Base-by-base conservation (phyloP, 2,113 vertebrate genomes). In the Oreochromis spilurus region DNA sequence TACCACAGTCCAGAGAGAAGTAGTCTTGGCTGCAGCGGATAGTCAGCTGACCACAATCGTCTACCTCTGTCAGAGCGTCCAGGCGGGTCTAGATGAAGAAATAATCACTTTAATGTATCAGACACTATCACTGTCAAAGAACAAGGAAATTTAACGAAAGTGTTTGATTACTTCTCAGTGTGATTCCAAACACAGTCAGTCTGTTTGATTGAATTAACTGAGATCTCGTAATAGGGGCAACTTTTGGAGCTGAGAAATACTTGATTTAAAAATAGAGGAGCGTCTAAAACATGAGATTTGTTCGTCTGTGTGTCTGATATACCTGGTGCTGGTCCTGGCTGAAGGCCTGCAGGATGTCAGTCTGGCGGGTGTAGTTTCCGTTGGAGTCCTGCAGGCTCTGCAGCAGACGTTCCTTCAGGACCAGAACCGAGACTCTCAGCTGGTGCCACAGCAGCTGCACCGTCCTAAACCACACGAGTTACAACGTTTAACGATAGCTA, bases 1-100 rank as follows among this genome's bases (percentile, higher is more conserved):
- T 99, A 11, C 99, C 99, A 70, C 99, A 99, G 94, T 99, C 99
- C 87, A 99, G 88, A 19, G 99, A 99, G 92, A 99, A 97, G 92
- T 99, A 99, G 94, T 99, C 98, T 90, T 97, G 97, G 91, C 98
- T 99, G 95, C 99, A 99, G 96, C 98, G 98, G 87, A 99, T 99
- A 8, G 98, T 99, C 94, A 99, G 93, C 93, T 98, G 97, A 84
- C 98, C 98, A n/a, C 97, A 98, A 94, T 98, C 98, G 58, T 99
- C 99, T 90, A 98, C 97, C 93, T 99, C 98, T 0, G 98, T 99
- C 93, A 99, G 95, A 86, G 97, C 97, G 88, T 99, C 98, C 60
- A 99, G 96, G 2, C 99, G 97, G 65, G 97, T 97, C 99, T 99
- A 89, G 2, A 58, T 13, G 17, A 60, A 78, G 5, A 82, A 12